phyloP scores from a whole-genome alignment of 2,888 invertebrate species.

The Mechanitis mazaeus region DNA sequence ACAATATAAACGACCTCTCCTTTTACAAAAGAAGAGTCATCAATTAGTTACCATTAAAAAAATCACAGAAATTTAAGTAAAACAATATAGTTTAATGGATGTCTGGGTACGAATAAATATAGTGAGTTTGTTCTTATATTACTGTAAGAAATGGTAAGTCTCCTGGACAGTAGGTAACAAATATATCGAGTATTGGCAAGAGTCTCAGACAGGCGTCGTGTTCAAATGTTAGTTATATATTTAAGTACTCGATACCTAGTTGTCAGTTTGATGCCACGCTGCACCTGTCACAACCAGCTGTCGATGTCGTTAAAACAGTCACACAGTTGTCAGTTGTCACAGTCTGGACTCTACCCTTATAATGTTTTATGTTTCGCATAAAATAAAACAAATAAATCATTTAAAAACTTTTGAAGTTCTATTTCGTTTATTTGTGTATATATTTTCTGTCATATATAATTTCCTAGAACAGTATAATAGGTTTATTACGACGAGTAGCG shows the following conservation, averaged over 20 bases:
- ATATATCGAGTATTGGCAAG: slow-evolving; percentile 29
- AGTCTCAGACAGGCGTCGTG: slow-evolving; percentile 24
- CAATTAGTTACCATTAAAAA: too few relatives aligned
- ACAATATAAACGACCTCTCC: too few relatives aligned
- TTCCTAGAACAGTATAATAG: slow-evolving; percentile 28
- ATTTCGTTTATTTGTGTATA: slow-evolving; percentile 17
- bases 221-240: slow-evolving; percentile 25
- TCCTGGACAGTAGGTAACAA: background rate
- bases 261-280: slow-evolving; percentile 20
- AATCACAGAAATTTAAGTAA: too few relatives aligned
- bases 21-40: too few relatives aligned
- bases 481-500: slow-evolving; percentile 27
- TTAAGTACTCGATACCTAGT: slow-evolving; percentile 21
- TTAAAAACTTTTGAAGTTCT: slow-evolving; percentile 4
- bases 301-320: slow-evolving; percentile 27
- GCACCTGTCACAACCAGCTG: slow-evolving; percentile 57
- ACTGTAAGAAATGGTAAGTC: too few relatives aligned
- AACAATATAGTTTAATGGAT: too few relatives aligned
- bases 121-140: too few relatives aligned
- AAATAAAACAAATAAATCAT: background rate
- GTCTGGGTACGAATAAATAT: too few relatives aligned
- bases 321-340: slow-evolving; percentile 11
- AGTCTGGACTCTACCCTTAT: slow-evolving; percentile 13
- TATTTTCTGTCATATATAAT: slow-evolving; percentile 22
- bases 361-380: background rate